Base-by-base conservation (phyloP, 2,888 invertebrate species). In the Lomographa bimaculata region DNA sequence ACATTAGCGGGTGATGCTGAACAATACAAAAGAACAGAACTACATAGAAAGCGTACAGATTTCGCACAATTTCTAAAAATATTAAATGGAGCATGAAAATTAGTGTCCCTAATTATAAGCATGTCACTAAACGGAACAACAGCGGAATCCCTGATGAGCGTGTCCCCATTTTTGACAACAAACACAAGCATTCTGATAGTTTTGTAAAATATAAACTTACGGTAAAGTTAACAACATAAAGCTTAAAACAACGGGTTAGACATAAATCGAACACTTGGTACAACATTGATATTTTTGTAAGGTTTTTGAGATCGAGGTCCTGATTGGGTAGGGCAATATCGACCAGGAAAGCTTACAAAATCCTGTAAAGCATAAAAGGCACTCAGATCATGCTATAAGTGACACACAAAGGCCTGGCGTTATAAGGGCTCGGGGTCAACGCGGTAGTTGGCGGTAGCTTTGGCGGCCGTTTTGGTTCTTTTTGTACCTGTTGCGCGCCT, bases 401-500 rank as follows among this genome's bases (percentile, higher is more conserved):
- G 73, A 80, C 84, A 86, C 82, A 83, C 82, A 82, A 71, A 79
- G 78, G 77, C 76, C 71, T 77, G 71, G 84, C 80, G 75, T 87
- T 86, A n/a, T n/a, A 86, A 66, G 75, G 69, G 71, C 63, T 76
- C 63, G 67, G 70, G 67, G 62, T 69, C 64, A 67, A 70, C 68
- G 60, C 60, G 63, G 65, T 65, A 63, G 57, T 63, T 65, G 64
- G 70, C 68, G 52, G 58, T 64, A 64, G 71, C 69, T 56, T 49
- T 61, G 46, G 54, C 71, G 89, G 90, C 77, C 74, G 70, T 69
- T 62, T 60, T 65, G 52, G 62, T 60, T 63, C 63, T 50, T 62
- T 64, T 56, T 67, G 67, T 89, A 97, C 98, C 97, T 98, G 97
- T 92, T 97, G 97, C 85, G 97, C 97, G 91, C 99, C 98, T 92